Percentiles rank a stretch among this genome's conserved stretches.
Evolutionary conservation across 1,140 invertebrate species (phyloP).

Genomic region (Camponotus pennsylvanicus): DNA sequence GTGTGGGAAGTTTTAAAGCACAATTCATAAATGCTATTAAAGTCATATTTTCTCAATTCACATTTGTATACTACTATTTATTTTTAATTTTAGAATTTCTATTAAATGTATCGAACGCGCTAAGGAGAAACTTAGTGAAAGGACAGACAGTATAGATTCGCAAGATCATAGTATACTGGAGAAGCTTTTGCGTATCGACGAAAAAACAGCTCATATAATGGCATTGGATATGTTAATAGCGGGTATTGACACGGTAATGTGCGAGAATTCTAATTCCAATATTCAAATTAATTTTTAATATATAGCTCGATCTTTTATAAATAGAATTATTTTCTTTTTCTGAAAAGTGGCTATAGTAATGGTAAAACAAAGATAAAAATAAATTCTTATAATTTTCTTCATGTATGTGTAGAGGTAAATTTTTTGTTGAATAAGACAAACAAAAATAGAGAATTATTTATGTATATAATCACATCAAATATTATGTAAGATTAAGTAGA

Average conservation of each 20-base stretch:
- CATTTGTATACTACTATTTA: background rate
- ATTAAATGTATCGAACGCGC: slow-evolving; percentile 81
- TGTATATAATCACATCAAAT: too few relatives aligned
- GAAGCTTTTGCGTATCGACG: slow-evolving; percentile 86
- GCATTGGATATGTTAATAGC: slow-evolving; percentile 91
- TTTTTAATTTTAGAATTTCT: slow-evolving; percentile 58
- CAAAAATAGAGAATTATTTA: too few relatives aligned
- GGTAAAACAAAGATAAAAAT: background rate
- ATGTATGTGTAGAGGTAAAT: too few relatives aligned
- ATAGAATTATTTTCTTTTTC: background rate
- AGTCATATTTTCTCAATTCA: too few relatives aligned
- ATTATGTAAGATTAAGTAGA: too few relatives aligned
- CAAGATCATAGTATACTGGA: slow-evolving; percentile 86
- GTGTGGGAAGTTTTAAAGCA: background rate
- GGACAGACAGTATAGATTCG: slow-evolving; percentile 65
- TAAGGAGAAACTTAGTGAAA: slow-evolving; percentile 78
- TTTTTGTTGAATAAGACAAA: too few relatives aligned
- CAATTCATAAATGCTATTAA: background rate
- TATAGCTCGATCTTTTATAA: background rate
- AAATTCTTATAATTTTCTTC: background rate
- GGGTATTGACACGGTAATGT: slow-evolving; percentile 91
- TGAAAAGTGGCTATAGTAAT: background rate
- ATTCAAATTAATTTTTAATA: background rate
- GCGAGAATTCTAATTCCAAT: slow-evolving; percentile 8
- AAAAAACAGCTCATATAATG: slow-evolving; percentile 88